Evolutionary conservation across 2,797 vertebrate genomes (phyloP), one percentile per base, ranked within the genome.

Genomic region (Dipus sagitta): DNA sequence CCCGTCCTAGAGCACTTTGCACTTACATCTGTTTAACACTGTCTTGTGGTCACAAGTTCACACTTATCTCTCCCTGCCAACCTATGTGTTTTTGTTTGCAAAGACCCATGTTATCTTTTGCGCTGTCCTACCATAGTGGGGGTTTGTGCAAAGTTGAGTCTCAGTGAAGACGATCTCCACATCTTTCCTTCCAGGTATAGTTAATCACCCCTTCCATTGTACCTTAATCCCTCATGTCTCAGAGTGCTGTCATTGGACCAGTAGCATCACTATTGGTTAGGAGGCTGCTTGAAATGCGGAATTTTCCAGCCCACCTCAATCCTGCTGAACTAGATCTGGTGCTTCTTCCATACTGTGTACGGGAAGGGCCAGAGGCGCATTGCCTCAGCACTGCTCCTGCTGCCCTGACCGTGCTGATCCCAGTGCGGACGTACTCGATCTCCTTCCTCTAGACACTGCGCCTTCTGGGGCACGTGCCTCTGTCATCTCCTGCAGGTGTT

Each of bases 221-320:
- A n/a, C 65, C 2, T 72, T 75, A 23, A 21, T 13, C 38, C n/a
- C 23, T 77, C 10, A 0, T 47, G 54, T 58, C 58, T 84, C 30
- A 74, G 12, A 42, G 9, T 75, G 13, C 32, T 18, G 0, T 52
- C 11, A 2, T 12, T 42, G 82, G 28, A n/a, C 54, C 34, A 24
- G 1, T 14, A 67, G 80, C 64, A 20, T 62, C 85, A 42, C 34
- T 42, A 17, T 74, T 18, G 15, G 77, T 58, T 38, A 6, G 32
- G 62, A 95, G 17, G 38, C 26, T 52, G 30, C 82, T 70, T 12
- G 71, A 82, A 86, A 28, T 88, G 88, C 81, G 81, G 87, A n/a
- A 4, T 88, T 58, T 84, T 54, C 20, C 10, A 24, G 12, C 87
- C 54, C 28, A 11, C 13, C 13, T 34, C 24, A 30, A 64, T 47